Base-by-base conservation (phyloP, 2,113 vertebrate species). In the Poeciliopsis prolifica region DNA sequence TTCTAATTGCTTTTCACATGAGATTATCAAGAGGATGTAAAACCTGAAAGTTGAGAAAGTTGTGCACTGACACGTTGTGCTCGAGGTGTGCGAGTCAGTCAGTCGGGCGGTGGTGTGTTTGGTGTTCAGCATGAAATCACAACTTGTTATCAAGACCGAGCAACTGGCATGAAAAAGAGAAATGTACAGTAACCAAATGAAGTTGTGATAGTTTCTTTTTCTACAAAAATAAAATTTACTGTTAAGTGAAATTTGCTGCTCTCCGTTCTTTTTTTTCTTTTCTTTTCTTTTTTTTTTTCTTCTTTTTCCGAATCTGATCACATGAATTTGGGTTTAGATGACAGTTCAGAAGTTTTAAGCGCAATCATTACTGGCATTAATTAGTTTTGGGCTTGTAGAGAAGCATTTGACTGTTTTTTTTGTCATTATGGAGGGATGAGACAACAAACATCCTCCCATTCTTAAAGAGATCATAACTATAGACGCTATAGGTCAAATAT, bases 191-290 rank as follows among this genome's bases (percentile, higher is more conserved):
- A 92, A 92, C 84, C 88, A 92, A 93, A 92, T 90, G 81, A 92
- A 92, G 88, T 92, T 93, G 92, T 92, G 74, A 93, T 90, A 91
- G 89, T 91, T 92, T 92, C 81, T 92, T 92, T 93, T 93, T 92
- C 83, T 91, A 67, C 13, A 92, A 86, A 82, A 90, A 92, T 87
- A 91, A 92, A 92, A 92, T 83, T 82, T 61, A 78, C 86, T 89
- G 85, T 92, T 80, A 88, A 88, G 70, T 87, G 77, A 90, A 81
- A 70, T n/a, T 22, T 81, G 31, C 26, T 75, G 28, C 73, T 79
- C 24, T 86, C 42, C 71, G 30, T 24, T 90, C 61, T 74, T 88
- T 89, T 84, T 29, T 29, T 29, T 29, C 29, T 2, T 29, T 31
- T 31, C 31, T 31, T 31, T 31, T 9, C 10, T 0, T 11, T 37